phyloP scores from a whole-genome alignment of 1,140 invertebrate species.

The Acromyrmex heyeri region DNA sequence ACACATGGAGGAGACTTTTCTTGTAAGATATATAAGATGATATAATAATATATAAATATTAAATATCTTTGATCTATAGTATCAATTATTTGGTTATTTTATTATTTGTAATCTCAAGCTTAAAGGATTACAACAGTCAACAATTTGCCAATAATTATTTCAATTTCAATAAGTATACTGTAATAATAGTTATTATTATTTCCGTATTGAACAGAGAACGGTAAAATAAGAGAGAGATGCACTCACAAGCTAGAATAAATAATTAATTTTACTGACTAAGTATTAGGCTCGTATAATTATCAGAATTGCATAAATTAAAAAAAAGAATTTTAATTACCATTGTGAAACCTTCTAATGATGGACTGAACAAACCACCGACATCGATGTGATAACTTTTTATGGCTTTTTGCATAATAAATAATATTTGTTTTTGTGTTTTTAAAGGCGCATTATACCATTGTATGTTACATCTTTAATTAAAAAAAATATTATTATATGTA shows the following conservation, averaged over 20 bases:
- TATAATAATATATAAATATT: not conserved
- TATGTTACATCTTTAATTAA: conserved; percentile 46
- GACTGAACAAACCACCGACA: conserved; percentile 1
- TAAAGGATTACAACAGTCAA: not conserved
- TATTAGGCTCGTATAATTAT: too few relatives aligned
- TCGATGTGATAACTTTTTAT: not conserved
- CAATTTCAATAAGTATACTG: not conserved
- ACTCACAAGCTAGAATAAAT: conserved; percentile 45
- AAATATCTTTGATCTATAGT: not conserved
- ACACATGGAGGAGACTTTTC: too few relatives aligned
- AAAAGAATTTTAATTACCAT: conserved; percentile 21
- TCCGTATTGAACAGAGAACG: conserved; percentile 21
- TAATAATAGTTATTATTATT: not conserved
- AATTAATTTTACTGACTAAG: not conserved
- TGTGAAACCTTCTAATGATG: conserved; percentile 35
- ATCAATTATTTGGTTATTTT: not conserved
- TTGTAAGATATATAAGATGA: not conserved
- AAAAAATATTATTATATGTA: not conserved
- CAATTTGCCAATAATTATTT: not conserved
- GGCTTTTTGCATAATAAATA: conserved; percentile 24
- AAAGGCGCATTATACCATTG: conserved; percentile 33
- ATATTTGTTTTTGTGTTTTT: conserved; percentile 22
- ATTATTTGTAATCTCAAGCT: not conserved
- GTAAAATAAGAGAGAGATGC: conserved; percentile 54
- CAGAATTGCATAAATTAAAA: not conserved